A percentile compares a stretch with the other conserved stretches of the same genome.
Conservation (phyloP, 2,797 vertebrate genomes). For the Lemur catta region DNA sequence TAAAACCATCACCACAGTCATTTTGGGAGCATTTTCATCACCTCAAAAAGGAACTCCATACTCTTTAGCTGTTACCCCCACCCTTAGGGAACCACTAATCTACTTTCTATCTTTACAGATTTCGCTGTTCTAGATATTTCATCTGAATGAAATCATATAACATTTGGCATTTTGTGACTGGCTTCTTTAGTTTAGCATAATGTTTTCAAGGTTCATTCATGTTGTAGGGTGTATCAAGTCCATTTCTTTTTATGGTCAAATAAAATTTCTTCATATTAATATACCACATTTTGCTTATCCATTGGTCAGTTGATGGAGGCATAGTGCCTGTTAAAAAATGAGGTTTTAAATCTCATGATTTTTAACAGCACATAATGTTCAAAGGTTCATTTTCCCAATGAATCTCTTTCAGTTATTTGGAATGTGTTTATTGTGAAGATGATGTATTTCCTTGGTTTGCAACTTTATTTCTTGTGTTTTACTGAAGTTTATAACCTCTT, state of each 20-base stretch:
- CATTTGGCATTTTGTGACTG: neutral
- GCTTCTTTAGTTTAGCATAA: neutral
- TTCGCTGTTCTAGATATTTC: neutral
- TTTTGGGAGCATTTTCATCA: neutral
- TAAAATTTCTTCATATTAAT: neutral
- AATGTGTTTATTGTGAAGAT: neutral
- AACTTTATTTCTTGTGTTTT: neutral
- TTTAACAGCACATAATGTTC: constrained; percentile 13
- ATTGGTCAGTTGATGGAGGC: neutral
- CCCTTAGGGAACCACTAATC: neutral
- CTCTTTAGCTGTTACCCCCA: neutral
- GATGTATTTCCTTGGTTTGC: neutral
- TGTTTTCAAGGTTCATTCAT: neutral
- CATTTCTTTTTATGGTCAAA: neutral
- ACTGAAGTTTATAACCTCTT: neutral
- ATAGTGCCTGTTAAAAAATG: neutral
- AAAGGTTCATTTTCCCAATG: neutral
- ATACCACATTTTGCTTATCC: neutral
- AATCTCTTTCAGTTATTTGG: constrained; percentile 4
- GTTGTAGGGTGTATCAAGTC: neutral
- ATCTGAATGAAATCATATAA: neutral
- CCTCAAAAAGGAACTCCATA: neutral
- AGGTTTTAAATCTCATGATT: neutral
- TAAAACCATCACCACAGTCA: neutral
- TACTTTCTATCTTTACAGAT: neutral